Base-by-base conservation (phyloP, 1,140 invertebrate genomes). In the Armadillidium nasatum region DNA sequence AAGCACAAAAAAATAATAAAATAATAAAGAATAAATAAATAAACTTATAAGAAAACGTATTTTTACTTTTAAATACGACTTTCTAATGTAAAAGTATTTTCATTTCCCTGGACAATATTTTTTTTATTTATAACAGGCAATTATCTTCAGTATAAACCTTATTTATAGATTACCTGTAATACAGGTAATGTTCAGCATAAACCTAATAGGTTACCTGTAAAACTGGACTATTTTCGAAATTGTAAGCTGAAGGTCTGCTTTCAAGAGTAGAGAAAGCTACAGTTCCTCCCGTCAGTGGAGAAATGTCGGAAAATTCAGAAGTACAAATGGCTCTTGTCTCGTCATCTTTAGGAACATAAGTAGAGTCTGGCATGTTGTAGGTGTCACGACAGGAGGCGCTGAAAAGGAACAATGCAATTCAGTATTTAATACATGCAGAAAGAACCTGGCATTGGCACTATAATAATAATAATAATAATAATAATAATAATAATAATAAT, bases 261-360 rank as follows among this genome's bases (percentile, higher is more conserved):
- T 99, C 96, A 0, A 99, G 87, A 0, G 97, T 98, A 13, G 94
- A 94, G 85, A 98, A 99, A 3, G 95, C 92, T 2, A 99, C 95
- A 82, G 93, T 96, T 22, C 96, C 97, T n/a, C 94, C 95, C 0
- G 91, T 92, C 69, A 99, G 85, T 0, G 97, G 97, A 0, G 96
- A 97, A 82, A 99, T 98, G 84, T 99, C 97, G 9, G 95, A 97
- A 85, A 94, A 99, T 83, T 98, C 96, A 43, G 94, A 93, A 1
- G 94, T 97, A 83, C 97, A 99, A 4, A 98, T 88, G 0, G 97
- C 94, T 71, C 91, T 87, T 0, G 94, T 94, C 84, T 96, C 94
- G 71, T 92, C 90, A 0, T 90, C 91, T 13, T 88, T 84, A 13
- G 88, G 86, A 0, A 92, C 90, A 67, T 90, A 89, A 10, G 88